Conservation (phyloP, 1,140 invertebrate genomes). For the Cherax quadricarinatus region DNA sequence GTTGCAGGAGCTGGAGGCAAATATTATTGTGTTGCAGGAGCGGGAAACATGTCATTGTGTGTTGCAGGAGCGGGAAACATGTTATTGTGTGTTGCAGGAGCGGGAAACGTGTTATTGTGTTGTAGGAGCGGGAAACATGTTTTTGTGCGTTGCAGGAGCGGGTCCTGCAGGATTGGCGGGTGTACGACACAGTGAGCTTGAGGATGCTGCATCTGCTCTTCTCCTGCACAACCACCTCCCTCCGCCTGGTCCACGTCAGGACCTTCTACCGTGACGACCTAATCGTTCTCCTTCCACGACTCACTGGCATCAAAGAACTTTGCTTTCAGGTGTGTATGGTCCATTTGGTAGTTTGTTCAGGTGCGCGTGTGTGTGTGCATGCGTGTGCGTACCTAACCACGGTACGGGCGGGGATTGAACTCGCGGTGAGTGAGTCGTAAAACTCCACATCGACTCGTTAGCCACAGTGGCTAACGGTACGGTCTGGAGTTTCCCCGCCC, state of each 20-base stretch:
- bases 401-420: too few species aligned
- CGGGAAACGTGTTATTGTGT: neutral
- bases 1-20: neutral
- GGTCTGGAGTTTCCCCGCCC: too few species aligned
- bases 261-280: constrained; percentile 54
- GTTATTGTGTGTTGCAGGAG: neutral
- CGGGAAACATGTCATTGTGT: neutral
- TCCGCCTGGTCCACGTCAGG: constrained; percentile 42
- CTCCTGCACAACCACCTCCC: constrained; percentile 36
- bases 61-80: neutral
- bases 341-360: neutral
- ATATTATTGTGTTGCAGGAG: neutral
- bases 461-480: too few species aligned
- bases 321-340: constrained; percentile 28
- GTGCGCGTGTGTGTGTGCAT: neutral
- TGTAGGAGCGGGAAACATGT: neutral
- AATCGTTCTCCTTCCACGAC: constrained; percentile 11
- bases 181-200: constrained; percentile 62
- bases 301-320: constrained; percentile 44
- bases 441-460: too few species aligned
- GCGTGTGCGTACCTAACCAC: too few species aligned
- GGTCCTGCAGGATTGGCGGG: constrained; percentile 44
- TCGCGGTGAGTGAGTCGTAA: too few species aligned
- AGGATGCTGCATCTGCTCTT: constrained; percentile 45
- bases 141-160: constrained; percentile 8